A percentile compares a stretch with the other conserved stretches of the same genome.
phyloP scores from a whole-genome alignment of 2,888 invertebrate genomes.

The Caenorhabditis sp. region DNA sequence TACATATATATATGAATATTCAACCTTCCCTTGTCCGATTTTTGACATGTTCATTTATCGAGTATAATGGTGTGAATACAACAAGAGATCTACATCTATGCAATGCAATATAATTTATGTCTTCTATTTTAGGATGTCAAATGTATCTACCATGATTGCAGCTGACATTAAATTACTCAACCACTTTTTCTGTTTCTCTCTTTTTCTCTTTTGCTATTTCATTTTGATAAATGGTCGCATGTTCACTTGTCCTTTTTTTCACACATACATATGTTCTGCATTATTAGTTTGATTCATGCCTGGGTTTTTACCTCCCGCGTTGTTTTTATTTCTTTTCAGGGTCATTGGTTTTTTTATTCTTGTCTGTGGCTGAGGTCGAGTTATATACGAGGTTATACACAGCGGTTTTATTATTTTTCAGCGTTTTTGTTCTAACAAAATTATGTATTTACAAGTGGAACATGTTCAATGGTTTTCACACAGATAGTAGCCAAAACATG shows the following conservation, averaged over 20 bases:
- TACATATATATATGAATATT: no score
- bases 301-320: background rate
- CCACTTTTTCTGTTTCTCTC: background rate
- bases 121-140: background rate
- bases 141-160: constrained; percentile 8
- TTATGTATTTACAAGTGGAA: no score
- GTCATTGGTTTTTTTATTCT: background rate
- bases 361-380: constrained; percentile 14
- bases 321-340: constrained; percentile 4
- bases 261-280: constrained; percentile 1
- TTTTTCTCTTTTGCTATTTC: no score
- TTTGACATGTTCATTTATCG: no score
- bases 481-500: no score
- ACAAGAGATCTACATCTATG: background rate
- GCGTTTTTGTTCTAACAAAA: no score
- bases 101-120: background rate
- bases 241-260: constrained; percentile 6
- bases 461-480: no score
- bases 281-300: constrained; percentile 1
- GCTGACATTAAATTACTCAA: constrained; percentile 6
- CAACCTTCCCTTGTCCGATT: no score
- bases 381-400: constrained; percentile 12
- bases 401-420: no score
- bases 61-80: no score
- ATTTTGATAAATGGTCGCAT: background rate